These are phyloP conservation scores for Gymnarchus niloticus DNA, from an alignment of 2,113 vertebrate species.

Conservation along the genomic window DNA sequence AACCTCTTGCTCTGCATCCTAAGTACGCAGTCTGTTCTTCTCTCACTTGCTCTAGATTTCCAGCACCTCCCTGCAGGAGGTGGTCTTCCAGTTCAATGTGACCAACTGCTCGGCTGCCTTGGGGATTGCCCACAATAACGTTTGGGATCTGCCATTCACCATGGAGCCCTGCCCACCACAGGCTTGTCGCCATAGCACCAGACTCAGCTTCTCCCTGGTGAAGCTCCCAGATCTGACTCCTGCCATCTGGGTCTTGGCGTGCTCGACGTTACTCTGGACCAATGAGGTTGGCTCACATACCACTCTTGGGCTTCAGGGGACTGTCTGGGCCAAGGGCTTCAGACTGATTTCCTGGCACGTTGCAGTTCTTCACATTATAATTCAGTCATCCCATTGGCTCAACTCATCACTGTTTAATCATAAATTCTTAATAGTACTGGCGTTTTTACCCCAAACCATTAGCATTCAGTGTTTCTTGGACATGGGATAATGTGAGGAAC, in stretches of 20 bases:
- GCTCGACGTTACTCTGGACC: slow-evolving; percentile 46
- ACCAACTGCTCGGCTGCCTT: background rate
- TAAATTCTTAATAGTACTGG: background rate
- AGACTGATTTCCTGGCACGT: background rate
- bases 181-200: slow-evolving; percentile 31
- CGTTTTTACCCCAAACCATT: background rate
- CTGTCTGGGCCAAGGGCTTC: background rate
- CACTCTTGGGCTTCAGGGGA: background rate
- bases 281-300: background rate
- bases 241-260: slow-evolving; percentile 60
- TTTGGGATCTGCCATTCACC: background rate
- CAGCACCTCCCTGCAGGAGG: background rate
- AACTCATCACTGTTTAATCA: background rate
- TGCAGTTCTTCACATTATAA: slow-evolving; percentile 4
- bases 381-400: background rate
- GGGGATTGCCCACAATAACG: no score
- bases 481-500: background rate
- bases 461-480: background rate
- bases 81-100: background rate
- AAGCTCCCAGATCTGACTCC: slow-evolving; percentile 48
- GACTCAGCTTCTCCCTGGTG: slow-evolving; percentile 60
- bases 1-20: background rate
- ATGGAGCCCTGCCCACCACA: background rate
- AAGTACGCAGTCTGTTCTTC: background rate
- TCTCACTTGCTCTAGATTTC: background rate